Base-by-base conservation (phyloP, 1,140 invertebrate genomes). In the Halictus rubicundus region DNA sequence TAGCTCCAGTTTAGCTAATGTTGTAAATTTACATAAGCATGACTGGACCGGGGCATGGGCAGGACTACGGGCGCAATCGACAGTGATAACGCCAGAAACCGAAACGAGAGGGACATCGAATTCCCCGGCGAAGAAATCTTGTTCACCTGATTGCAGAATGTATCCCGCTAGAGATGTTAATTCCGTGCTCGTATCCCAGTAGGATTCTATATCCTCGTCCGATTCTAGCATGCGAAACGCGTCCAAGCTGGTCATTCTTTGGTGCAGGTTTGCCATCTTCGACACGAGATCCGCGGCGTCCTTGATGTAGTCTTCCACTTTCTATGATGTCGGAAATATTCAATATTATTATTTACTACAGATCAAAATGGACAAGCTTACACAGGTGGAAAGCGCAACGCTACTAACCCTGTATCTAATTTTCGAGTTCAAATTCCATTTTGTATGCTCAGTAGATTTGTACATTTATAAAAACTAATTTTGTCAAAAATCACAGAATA, bases 301-400 rank as follows among this genome's bases (percentile, higher is more conserved):
- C 63, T 92, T 94, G 68, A 92, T 92, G 82, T 95, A 95, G 82
- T 95, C 94, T 84, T 96, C 95, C 25, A 95, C 94, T 92, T 94
- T 93, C 95, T 96, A 84, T 0, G 83, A 90, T 76, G 59, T 27
- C 19, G 8, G 2, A 1, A 21, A n/a, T 25, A 5, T 1, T 39
- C 2, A 14, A 2, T 21, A 23, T 46, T 7, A 19, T n/a, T 7
- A 46, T 12, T 3, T 46, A 14, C 32, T 32, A 32, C 3, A 32
- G 32, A 32, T 32, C 2, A 32, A 32, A 32, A 32, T 32, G 5
- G 5, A 32, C 32, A 4, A 32, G 32, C 32, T 32, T 32, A 32
- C n/a, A n/a, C n/a, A n/a, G n/a, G 4, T 4, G 27, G 27, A 32
- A 32, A 32, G 27, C 27, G 1, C 4, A 32, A 32, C 27, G 27